A percentile compares a stretch with the other conserved stretches of the same genome.
Evolutionary conservation across 1,140 invertebrate species (phyloP).

Genomic region (Dinoponera quadriceps): DNA sequence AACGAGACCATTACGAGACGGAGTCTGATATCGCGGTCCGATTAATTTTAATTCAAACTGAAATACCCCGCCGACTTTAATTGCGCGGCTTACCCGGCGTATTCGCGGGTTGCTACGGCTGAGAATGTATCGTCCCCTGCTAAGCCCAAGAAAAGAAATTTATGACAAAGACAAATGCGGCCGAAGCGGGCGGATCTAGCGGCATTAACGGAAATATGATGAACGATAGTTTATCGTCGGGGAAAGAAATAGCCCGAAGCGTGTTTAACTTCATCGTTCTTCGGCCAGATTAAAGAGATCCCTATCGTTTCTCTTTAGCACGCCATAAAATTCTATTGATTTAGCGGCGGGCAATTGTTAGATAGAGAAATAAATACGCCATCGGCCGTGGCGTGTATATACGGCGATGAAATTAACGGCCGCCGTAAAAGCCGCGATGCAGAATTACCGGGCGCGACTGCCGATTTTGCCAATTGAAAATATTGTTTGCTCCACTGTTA

Average conservation of each 20-base stretch:
- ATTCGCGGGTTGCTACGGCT: not conserved
- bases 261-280: slow-evolving; percentile 29
- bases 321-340: slow-evolving; percentile 45
- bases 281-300: slow-evolving; percentile 44
- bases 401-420: not conserved
- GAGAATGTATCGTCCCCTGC: not conserved
- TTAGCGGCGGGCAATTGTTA: slow-evolving; percentile 21
- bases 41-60: slow-evolving; percentile 32
- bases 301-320: slow-evolving; percentile 40
- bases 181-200: not conserved
- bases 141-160: slow-evolving; percentile 10
- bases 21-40: not conserved
- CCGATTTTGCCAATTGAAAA: not conserved
- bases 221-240: slow-evolving; percentile 37
- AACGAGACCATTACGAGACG: not conserved
- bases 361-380: slow-evolving; percentile 30
- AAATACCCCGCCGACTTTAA: slow-evolving; percentile 32
- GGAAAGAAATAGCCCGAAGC: slow-evolving; percentile 35
- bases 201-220: slow-evolving; percentile 43
- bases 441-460: not conserved
- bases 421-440: not conserved
- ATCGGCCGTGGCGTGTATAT: not conserved
- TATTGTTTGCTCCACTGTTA: not conserved
- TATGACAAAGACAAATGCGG: slow-evolving; percentile 41
- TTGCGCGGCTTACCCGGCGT: not conserved